Evolutionary conservation across 2,888 invertebrate species (phyloP).

Genomic region (Alloscopus bannaensis): DNA sequence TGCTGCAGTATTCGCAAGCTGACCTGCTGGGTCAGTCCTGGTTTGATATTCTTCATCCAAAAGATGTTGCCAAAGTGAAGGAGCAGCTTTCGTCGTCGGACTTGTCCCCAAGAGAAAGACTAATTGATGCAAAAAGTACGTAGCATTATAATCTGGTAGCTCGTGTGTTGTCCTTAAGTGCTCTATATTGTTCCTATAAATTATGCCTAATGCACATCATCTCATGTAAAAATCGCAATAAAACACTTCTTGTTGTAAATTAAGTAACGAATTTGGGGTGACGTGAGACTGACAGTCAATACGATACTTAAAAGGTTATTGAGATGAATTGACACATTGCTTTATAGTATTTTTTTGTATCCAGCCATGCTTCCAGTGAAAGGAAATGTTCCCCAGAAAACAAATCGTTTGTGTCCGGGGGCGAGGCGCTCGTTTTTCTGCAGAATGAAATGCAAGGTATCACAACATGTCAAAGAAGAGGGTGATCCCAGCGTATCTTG

Average conservation of each 20-base stretch:
- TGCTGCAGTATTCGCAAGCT: slow-evolving; percentile 89
- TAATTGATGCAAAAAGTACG: slow-evolving; percentile 97
- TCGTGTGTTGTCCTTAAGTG: background rate
- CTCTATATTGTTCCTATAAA: too few species aligned
- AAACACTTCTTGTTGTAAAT: too few species aligned
- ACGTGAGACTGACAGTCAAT: too few species aligned
- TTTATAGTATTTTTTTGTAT: too few species aligned
- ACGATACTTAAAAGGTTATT: background rate
- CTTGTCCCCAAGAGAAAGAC: slow-evolving; percentile 88
- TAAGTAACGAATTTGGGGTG: too few species aligned
- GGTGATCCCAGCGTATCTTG: slow-evolving; percentile 79
- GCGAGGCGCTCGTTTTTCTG: slow-evolving; percentile 95
- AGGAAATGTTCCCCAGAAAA: slow-evolving; percentile 86
- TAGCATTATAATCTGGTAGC: too few species aligned
- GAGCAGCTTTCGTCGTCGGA: slow-evolving; percentile 95
- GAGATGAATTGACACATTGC: slow-evolving; percentile 69
- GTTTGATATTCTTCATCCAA: slow-evolving; percentile 95
- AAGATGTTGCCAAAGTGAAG: slow-evolving; percentile 95
- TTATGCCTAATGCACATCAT: too few species aligned
- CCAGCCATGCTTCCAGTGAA: slow-evolving; percentile 95
- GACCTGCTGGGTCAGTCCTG: slow-evolving; percentile 94
- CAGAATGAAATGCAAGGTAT: slow-evolving; percentile 89
- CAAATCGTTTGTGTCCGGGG: slow-evolving; percentile 89
- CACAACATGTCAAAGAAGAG: slow-evolving; percentile 84
- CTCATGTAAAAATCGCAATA: too few species aligned